Percentiles rank a stretch among this genome's conserved stretches.
These are phyloP conservation scores for Eulithis prunata DNA, from an alignment of 2,888 invertebrate species.

Conservation along the genomic window DNA sequence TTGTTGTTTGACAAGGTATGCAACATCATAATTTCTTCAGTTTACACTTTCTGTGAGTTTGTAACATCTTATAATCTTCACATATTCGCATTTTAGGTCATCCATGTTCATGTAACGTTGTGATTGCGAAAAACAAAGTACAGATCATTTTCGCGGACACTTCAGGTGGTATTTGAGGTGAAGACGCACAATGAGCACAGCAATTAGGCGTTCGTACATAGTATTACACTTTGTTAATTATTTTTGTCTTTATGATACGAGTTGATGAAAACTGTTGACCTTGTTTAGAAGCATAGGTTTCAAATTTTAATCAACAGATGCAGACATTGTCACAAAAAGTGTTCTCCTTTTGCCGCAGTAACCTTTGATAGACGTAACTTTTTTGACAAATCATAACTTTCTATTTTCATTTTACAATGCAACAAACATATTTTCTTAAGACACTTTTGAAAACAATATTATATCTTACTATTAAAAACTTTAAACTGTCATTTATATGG, in stretches of 20 bases:
- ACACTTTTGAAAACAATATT: background rate
- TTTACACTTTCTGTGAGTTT: slow-evolving; percentile 76
- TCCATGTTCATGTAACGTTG: slow-evolving; percentile 85
- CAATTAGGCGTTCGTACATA: slow-evolving; percentile 68
- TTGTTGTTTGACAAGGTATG: slow-evolving; percentile 66
- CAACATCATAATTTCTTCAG: slow-evolving; percentile 75
- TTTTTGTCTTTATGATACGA: slow-evolving; percentile 76
- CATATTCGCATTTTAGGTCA: slow-evolving; percentile 85
- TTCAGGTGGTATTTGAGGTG: slow-evolving; percentile 69
- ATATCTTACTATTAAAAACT: too few relatives aligned
- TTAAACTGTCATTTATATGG: background rate
- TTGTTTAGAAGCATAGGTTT: slow-evolving; percentile 85
- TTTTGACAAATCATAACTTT: slow-evolving; percentile 33
- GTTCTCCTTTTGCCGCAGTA: slow-evolving; percentile 61
- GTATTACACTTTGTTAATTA: slow-evolving; percentile 75
- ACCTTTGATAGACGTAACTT: slow-evolving; percentile 55
- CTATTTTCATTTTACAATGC: slow-evolving; percentile 17
- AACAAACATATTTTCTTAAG: background rate
- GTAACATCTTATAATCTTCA: slow-evolving; percentile 82
- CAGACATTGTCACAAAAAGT: slow-evolving; percentile 83
- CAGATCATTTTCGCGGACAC: slow-evolving; percentile 82
- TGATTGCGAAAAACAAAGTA: slow-evolving; percentile 84
- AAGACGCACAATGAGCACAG: slow-evolving; percentile 62
- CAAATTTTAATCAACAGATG: slow-evolving; percentile 85
- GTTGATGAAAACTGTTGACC: slow-evolving; percentile 85